phyloP scores from a whole-genome alignment of 2,113 vertebrate genomes.

The Redunca redunca region DNA sequence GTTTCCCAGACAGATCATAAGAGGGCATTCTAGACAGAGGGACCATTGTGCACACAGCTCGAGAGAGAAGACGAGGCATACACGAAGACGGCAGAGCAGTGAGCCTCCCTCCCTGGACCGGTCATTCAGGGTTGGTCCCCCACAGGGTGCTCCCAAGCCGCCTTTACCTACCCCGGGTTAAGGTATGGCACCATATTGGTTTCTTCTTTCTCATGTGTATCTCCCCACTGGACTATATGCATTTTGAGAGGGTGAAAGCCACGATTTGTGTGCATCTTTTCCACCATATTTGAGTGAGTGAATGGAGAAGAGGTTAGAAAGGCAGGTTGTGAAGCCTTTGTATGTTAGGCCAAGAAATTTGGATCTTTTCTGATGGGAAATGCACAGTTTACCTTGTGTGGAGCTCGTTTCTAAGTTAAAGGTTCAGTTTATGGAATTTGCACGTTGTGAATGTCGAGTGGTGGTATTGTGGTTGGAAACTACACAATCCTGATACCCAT shows the following conservation, averaged over 20 bases:
- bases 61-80: neutral
- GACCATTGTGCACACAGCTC: neutral
- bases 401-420: neutral
- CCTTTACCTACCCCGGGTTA: too few species aligned
- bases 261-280: neutral
- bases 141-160: neutral
- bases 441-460: neutral
- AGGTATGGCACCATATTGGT: too few species aligned
- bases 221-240: neutral
- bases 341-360: neutral
- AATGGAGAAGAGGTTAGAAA: neutral
- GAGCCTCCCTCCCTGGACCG: neutral
- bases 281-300: neutral
- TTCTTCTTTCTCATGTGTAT: neutral
- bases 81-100: neutral
- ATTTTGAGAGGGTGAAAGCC: neutral
- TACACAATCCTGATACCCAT: neutral
- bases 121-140: neutral
- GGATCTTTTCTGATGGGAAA: neutral
- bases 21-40: neutral
- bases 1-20: neutral
- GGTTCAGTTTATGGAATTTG: neutral
- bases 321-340: neutral
- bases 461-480: neutral
- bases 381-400: neutral